Evolutionary conservation across 2,888 invertebrate genomes (phyloP), one percentile per base, ranked within the genome.

Genomic region (Troides helena): DNA sequence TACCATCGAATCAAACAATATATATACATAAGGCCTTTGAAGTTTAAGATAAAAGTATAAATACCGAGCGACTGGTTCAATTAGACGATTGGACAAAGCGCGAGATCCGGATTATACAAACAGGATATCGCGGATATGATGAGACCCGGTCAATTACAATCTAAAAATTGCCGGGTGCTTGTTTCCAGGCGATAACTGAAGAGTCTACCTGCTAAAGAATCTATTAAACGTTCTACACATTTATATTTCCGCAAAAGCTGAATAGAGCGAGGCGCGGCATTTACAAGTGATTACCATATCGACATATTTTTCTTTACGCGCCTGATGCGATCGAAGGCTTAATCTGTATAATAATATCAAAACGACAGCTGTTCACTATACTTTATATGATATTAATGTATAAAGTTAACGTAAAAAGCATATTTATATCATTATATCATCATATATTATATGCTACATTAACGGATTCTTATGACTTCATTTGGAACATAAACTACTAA

Each of bases 111-210:
- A 59, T 59, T 65, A 58, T 62, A 59, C 65, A 46, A 61, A 50
- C 63, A 53, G 43, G 56, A 63, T 30, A 23, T 30, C 30, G 46
- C 46, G 64, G 50, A 36, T 70, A 63, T 67, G 70, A 63, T 17
- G n/a, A 60, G 60, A 67, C 63, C 3, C 60, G 58, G 66, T 63
- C 66, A 70, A 70, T 70, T 67, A 67, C 67, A 53, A 63, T 53
- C 12, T 14, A 53, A 56, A 30, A 30, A 3, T 30, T 3, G 3
- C 30, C 30, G 30, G 30, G 3, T 5, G 30, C 30, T 30, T 30
- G 30, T 30, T 53, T 43, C 57, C 67, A 70, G 57, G 53, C 62
- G 30, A 46, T 57, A 36, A 30, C 30, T 62, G 60, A 59, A 65
- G 58, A 50, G 58, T 59, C 30, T 17, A 21, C 36, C 46, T 57